Evolutionary conservation across 2,113 vertebrate genomes (phyloP).

Genomic region (Pluvialis apricaria): DNA sequence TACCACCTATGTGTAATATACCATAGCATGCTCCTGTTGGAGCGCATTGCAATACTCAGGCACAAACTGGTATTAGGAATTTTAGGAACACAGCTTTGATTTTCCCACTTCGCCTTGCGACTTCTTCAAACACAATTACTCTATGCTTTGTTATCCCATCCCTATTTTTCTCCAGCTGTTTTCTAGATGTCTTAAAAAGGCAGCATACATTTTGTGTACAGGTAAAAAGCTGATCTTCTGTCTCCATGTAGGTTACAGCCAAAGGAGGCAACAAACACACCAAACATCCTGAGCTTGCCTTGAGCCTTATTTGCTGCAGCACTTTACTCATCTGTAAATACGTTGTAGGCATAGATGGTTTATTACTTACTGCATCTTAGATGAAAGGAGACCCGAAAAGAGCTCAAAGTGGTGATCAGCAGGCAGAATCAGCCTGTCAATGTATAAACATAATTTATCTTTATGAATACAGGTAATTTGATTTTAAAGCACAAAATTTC

Average conservation of each 20-base stretch:
- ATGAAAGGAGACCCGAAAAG: not conserved
- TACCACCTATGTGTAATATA: not conserved
- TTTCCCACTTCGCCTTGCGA: not conserved
- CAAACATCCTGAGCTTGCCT: not conserved
- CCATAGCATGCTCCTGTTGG: not conserved
- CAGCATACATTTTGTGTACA: not conserved
- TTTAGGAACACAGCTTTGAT: not conserved
- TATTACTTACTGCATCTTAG: not conserved
- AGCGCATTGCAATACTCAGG: fast-evolving
- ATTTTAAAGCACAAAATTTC: not conserved
- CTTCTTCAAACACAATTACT: not conserved
- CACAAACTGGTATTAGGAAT: not conserved
- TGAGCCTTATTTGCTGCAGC: not conserved
- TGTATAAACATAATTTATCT: not conserved
- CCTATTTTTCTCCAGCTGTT: not conserved
- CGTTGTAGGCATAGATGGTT: not conserved
- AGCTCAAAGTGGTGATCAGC: not conserved
- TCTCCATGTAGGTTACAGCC: not conserved
- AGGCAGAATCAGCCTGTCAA: not conserved
- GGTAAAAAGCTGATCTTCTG: not conserved
- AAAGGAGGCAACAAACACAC: not conserved
- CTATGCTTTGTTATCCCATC: not conserved
- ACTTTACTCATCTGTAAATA: not conserved
- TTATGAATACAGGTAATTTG: not conserved
- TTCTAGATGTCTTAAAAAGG: not conserved